Evolutionary conservation across 2,113 vertebrate species (phyloP), one percentile per base, ranked within the genome.

Genomic region (Pelodiscus sinensis): DNA sequence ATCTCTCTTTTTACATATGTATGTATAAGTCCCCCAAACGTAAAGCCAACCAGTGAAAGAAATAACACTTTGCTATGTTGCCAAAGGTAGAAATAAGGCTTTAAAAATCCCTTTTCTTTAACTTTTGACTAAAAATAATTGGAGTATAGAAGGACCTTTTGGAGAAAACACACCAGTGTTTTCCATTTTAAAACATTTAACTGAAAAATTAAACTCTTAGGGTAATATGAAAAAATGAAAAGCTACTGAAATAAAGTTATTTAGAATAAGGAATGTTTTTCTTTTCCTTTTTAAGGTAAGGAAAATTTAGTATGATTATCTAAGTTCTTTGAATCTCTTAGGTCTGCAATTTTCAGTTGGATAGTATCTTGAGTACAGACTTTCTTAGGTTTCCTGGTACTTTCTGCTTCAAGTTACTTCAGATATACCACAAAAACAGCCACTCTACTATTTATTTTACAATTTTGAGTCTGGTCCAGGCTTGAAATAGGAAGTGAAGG

Each of bases 331-430:
- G 82, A 9, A 85, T 52, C 35, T 19, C 35, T 73, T 1, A 85
- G 44, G 85, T 52, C 22, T 82, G 2, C 52, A 86, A 86, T 71
- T 86, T 86, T 19, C 15, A 1, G 1, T 71, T 13, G 62, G 79
- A 84, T 1, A 79, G 22, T 31, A 9, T 44, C 9, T 27, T 29
- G 18, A 86, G 60, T 86, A 65, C n/a, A 88, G 14, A n/a, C 79
- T 54, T 31, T 85, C 62, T 56, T 93, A 84, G 8, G 15, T 25
- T 65, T 56, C 14, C n/a, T 91, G 82, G 84, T 85, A 68, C 71
- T 88, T 88, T 73, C 16, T 88, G 82, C 80, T 71, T 82, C 31
- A 73, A 35, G 19, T 89, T 77, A 60, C 84, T 94, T 90, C 78
- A 1, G 65, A 81, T 84, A 52, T 82, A 6, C 71, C 86, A 2